Percentiles rank a stretch among this genome's conserved stretches.
Conservation (phyloP, 2,888 invertebrate genomes). For the Drepanosiphum platanoidis region DNA sequence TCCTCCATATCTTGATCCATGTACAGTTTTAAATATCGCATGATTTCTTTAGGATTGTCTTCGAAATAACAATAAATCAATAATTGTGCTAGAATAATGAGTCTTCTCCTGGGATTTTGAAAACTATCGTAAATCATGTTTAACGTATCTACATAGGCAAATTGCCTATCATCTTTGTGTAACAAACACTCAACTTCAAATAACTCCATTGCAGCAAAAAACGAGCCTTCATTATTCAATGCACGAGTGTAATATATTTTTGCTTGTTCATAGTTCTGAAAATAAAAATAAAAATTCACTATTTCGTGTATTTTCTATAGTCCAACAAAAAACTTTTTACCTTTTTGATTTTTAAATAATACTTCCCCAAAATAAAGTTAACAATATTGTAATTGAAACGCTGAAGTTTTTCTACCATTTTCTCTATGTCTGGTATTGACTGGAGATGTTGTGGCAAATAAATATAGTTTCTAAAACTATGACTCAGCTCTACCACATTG, state of each 20-base stretch:
- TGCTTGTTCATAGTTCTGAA: conserved; percentile 29
- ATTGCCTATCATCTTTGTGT: background rate
- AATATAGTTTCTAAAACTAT: background rate
- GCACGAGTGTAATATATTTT: conserved; percentile 16
- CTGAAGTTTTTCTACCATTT: conserved; percentile 1
- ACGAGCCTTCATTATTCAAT: background rate
- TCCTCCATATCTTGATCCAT: background rate
- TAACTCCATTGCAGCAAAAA: background rate
- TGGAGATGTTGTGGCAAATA: background rate
- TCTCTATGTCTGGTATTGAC: background rate
- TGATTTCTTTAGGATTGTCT: background rate
- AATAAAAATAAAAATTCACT: background rate
- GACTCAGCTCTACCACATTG: background rate
- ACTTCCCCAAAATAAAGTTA: conserved; percentile 3
- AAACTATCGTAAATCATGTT: background rate
- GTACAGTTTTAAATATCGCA: background rate
- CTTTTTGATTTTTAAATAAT: conserved; percentile 24
- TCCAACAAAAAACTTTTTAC: background rate
- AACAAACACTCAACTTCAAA: background rate
- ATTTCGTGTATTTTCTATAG: background rate
- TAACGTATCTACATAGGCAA: background rate
- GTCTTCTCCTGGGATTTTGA: background rate
- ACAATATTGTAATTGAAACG: background rate
- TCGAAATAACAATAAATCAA: background rate
- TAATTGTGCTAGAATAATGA: background rate